phyloP scores from a whole-genome alignment of 2,888 invertebrate species.

The Latrodectus elegans region DNA sequence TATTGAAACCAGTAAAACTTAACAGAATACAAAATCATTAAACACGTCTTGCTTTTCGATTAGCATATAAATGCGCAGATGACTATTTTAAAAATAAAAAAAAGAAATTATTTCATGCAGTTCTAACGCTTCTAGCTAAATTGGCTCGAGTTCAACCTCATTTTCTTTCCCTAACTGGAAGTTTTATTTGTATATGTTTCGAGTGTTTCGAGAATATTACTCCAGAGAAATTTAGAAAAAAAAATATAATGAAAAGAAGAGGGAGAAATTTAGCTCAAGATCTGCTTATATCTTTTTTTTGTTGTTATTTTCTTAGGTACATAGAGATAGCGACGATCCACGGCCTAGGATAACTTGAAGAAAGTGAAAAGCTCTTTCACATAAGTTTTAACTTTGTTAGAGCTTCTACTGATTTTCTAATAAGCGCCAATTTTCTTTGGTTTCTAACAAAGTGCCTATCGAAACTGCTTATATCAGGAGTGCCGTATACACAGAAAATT shows the following conservation, averaged over 20 bases:
- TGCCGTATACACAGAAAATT: too few species aligned
- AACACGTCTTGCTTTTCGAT: neutral
- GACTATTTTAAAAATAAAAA: neutral
- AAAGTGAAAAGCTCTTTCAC: neutral
- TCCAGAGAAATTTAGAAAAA: neutral
- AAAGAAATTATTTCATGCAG: neutral
- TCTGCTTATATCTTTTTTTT: neutral
- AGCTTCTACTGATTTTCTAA: neutral
- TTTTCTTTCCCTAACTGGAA: constrained; percentile 28
- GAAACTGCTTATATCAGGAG: too few species aligned
- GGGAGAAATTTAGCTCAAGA: neutral
- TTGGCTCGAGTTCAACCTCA: constrained; percentile 46
- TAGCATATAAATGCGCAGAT: neutral
- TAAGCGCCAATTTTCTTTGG: neutral
- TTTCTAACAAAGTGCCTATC: neutral
- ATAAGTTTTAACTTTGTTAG: neutral
- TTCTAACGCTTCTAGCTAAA: constrained; percentile 13
- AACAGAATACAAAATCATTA: neutral
- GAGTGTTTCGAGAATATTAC: constrained; percentile 1
- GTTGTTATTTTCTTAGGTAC: neutral
- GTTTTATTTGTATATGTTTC: constrained; percentile 39
- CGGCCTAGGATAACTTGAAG: neutral
- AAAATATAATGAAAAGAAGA: neutral
- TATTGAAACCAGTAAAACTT: neutral
- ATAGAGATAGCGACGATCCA: neutral